Percentiles rank a stretch among this genome's conserved stretches.
Conservation (phyloP, 2,888 invertebrate genomes). For the Mesochorus sp. region DNA sequence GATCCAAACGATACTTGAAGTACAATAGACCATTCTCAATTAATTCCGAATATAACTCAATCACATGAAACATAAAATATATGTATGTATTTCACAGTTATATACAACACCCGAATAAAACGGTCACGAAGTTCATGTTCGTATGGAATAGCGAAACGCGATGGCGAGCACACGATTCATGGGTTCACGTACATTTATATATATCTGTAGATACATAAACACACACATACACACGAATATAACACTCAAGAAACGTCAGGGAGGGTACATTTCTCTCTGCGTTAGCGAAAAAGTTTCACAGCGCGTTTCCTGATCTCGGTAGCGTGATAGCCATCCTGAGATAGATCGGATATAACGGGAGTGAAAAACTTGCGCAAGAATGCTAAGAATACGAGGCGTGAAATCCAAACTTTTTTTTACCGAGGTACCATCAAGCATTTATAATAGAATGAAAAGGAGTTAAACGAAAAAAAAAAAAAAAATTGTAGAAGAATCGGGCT, state of each 20-base stretch:
- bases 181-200: neutral
- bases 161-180: neutral
- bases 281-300: constrained; percentile 38
- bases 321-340: constrained; percentile 21
- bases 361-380: constrained; percentile 19
- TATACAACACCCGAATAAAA: constrained; percentile 29
- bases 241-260: neutral
- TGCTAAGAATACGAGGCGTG: neutral
- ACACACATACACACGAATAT: neutral
- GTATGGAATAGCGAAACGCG: neutral
- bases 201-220: too few species aligned
- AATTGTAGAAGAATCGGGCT: too few species aligned
- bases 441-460: neutral
- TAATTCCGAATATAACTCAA: constrained; percentile 56
- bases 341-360: constrained; percentile 16
- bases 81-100: constrained; percentile 4
- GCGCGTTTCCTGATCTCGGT: constrained; percentile 25
- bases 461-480: neutral
- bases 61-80: constrained; percentile 57
- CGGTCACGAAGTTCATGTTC: constrained; percentile 53
- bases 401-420: neutral
- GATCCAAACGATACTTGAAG: too few species aligned
- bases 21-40: too few species aligned
- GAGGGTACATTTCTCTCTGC: neutral
- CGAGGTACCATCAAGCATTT: neutral